Base-by-base conservation (phyloP, 2,888 invertebrate genomes). In the Anagyrus pseudococci region DNA sequence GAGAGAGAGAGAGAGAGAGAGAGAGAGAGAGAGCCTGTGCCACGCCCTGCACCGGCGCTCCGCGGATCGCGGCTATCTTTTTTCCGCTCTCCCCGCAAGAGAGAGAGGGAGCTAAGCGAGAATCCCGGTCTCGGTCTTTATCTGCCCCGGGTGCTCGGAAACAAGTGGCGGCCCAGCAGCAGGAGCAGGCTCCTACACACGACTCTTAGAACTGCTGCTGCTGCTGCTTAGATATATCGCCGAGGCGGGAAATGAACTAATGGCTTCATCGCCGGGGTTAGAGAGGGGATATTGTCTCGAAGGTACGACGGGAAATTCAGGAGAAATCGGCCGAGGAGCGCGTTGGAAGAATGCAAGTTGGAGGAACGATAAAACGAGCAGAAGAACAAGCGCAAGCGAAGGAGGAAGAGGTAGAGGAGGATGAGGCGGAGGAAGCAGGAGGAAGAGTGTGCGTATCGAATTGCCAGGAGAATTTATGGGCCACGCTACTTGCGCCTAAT, bases 401-500 rank as follows among this genome's bases (percentile, higher is more conserved):
- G 17, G 19, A 20, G 20, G n/a, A 17, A n/a, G 43, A 10, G 43
- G 43, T n/a, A 17, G n/a, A 6, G n/a, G n/a, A 15, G 17, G 43
- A 25, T 25, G 50, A 25, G 19, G 22, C 52, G 20, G 52, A 10
- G 46, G 49, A 25, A 23, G 49, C 41, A n/a, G 43, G 19, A 2
- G 23, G 20, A 10, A 17, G 43, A 10, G 44, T 33, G 41, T 23
- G 52, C 59, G 64, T 54, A 46, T 60, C 57, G 64, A 64, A 64
- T 64, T 43, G 58, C 54, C 20, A 3, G 22, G 26, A 46, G 57
- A 57, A 60, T 64, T 64, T 64, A 60, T 60, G 57, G 37, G 29
- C 23, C n/a, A n/a, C 19, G 26, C 8, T 19, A 37, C 23, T 44
- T 53, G 41, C n/a, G 29, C 53, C 49, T 66, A 62, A 66, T 66